Evolutionary conservation across 2,797 vertebrate species (phyloP), one percentile per base, ranked within the genome.

Genomic region (Synanceia verrucosa): DNA sequence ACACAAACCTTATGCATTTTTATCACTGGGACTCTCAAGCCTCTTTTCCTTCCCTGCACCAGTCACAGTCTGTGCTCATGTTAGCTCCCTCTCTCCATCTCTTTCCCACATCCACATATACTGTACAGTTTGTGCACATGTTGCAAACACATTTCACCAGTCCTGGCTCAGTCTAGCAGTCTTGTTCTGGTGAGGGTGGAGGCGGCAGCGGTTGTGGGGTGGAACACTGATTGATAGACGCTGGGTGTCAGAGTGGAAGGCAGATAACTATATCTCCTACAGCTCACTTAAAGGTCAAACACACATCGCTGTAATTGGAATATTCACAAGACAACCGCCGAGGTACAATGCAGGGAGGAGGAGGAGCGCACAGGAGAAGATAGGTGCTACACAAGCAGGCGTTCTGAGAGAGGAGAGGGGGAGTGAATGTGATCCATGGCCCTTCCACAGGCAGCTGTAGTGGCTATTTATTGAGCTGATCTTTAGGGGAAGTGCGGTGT

Each of bases 231-330:
- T 97, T 97, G 97, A 97, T 97, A 97, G 96, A 96, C 92, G 94
- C 94, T 89, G 94, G 92, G 91, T 96, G 96, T 97, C 96, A 97
- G 91, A 94, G 93, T 94, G 94, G 94, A 88, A 88, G 94, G 95
- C 95, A 97, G 97, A 98, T 97, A 98, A 97, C 96, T 97, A 95
- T 97, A 97, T 97, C 96, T 95, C 95, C 95, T 91, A 92, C 94
- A 93, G 95, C 95, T 96, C 95, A 95, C 94, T 95, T 94, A 96
- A 99, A 99, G 97, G 97, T 99, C 97, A 98, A 93, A 94, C 94
- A 94, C 92, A 93, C 92, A 89, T 85, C 89, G 84, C 90, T 89
- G 88, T 96, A 96, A 97, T 96, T 95, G 95, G 94, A 96, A 95
- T 94, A 96, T 95, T 93, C 94, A 93, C 91, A 94, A 95, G 95